Evolutionary conservation across 2,113 vertebrate genomes (phyloP).

Genomic region (Petrocephalus microphthalmus): DNA sequence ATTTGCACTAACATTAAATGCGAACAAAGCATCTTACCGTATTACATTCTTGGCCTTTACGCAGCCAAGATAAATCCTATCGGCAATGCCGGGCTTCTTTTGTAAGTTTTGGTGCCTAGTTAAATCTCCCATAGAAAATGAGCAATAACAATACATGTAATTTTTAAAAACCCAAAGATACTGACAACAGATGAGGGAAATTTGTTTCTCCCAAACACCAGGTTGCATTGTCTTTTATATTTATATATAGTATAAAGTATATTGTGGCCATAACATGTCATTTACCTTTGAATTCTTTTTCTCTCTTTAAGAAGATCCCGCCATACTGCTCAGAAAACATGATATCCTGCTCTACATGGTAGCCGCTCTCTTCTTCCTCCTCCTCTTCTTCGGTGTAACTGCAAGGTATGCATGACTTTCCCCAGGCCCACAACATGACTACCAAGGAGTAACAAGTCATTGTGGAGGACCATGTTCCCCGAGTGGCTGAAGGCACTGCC

Average conservation of each 20-base stretch:
- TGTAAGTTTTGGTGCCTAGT: background rate
- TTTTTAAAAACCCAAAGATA: background rate
- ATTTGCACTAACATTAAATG: background rate
- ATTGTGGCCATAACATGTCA: background rate
- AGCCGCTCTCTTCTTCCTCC: background rate
- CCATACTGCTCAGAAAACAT: background rate
- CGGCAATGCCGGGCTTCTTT: background rate
- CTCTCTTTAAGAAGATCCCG: background rate
- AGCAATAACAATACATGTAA: background rate
- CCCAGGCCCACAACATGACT: no score
- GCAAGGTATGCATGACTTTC: background rate
- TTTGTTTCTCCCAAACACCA: background rate
- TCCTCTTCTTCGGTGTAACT: constrained; percentile 1
- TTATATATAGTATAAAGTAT: no score
- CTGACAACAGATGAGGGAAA: background rate
- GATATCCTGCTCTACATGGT: background rate
- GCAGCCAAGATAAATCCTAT: background rate
- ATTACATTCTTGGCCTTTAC: background rate
- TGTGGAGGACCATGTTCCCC: no score
- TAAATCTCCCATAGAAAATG: background rate
- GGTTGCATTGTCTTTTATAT: background rate
- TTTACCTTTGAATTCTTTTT: background rate
- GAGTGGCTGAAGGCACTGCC: no score
- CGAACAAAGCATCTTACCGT: background rate
- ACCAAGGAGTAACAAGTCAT: no score